These are phyloP conservation scores for Bombus soroeensis DNA, from an alignment of 1,140 invertebrate genomes.

Conservation along the genomic window DNA sequence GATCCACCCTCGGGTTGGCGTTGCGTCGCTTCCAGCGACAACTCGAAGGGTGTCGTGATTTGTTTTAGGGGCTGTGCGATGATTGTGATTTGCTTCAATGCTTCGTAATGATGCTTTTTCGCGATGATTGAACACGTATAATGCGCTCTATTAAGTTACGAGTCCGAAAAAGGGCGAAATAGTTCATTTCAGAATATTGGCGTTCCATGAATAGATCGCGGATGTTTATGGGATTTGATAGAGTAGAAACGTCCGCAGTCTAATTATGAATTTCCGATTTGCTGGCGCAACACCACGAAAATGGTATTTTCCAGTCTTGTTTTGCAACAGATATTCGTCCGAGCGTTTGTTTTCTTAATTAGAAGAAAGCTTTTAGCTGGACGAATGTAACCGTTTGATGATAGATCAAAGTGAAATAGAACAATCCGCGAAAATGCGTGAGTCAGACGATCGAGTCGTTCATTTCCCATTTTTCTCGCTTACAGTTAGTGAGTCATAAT, in stretches of 20 bases:
- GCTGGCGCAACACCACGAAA: not conserved
- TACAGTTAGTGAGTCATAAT: conserved; percentile 11
- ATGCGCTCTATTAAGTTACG: not conserved
- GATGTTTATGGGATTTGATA: too few relatives aligned
- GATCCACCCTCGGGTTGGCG: not conserved
- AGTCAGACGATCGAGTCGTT: not conserved
- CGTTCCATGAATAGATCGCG: too few relatives aligned
- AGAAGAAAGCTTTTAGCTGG: not conserved
- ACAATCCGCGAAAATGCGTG: not conserved
- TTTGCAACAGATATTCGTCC: not conserved
- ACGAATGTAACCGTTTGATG: not conserved
- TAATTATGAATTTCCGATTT: not conserved
- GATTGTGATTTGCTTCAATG: not conserved
- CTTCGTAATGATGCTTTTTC: not conserved
- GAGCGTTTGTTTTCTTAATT: not conserved
- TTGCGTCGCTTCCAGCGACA: not conserved
- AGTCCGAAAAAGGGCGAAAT: not conserved
- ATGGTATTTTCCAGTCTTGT: not conserved
- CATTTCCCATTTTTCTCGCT: conserved; percentile 17
- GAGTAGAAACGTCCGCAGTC: not conserved
- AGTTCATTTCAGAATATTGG: not conserved
- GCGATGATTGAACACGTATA: not conserved
- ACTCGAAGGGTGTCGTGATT: not conserved
- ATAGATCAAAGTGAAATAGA: conserved; percentile 28
- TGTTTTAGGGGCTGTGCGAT: not conserved